phyloP scores from a whole-genome alignment of 1,140 invertebrate species.

The Laupala kohalensis region DNA sequence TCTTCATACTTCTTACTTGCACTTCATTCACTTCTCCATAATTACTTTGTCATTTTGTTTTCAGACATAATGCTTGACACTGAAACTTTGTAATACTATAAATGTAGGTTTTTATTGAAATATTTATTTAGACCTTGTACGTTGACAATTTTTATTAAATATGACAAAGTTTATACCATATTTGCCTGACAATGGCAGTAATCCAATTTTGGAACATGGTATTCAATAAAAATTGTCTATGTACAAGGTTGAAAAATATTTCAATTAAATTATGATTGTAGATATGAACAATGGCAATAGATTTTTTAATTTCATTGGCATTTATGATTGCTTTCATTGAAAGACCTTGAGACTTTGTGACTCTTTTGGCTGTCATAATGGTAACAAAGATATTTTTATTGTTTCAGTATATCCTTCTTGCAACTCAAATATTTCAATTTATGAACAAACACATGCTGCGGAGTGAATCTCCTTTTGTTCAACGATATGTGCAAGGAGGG shows the following conservation, averaged over 20 bases:
- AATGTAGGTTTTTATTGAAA: neutral
- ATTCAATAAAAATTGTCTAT: too few species aligned
- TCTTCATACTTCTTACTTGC: slow-evolving; percentile 1
- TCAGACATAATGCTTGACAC: neutral
- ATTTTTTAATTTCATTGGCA: too few species aligned
- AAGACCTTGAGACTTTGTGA: too few species aligned
- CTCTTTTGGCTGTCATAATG: too few species aligned
- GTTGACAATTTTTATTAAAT: neutral
- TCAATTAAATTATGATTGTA: too few species aligned
- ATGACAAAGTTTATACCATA: too few species aligned
- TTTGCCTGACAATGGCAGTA: too few species aligned
- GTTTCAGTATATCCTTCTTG: slow-evolving; percentile 64
- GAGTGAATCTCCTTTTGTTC: slow-evolving; percentile 41
- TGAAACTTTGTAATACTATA: neutral
- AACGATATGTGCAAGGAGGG: slow-evolving; percentile 42
- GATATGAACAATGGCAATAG: too few species aligned
- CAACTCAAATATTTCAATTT: slow-evolving; percentile 64
- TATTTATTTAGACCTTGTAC: neutral
- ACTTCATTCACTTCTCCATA: neutral
- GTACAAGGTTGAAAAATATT: too few species aligned
- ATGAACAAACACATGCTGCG: slow-evolving; percentile 55
- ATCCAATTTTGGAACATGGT: too few species aligned
- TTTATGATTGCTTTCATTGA: too few species aligned
- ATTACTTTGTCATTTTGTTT: neutral
- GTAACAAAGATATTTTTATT: too few species aligned